Evolutionary conservation across 2,113 vertebrate genomes (phyloP).

Genomic region (Prionailurus bengalensis): DNA sequence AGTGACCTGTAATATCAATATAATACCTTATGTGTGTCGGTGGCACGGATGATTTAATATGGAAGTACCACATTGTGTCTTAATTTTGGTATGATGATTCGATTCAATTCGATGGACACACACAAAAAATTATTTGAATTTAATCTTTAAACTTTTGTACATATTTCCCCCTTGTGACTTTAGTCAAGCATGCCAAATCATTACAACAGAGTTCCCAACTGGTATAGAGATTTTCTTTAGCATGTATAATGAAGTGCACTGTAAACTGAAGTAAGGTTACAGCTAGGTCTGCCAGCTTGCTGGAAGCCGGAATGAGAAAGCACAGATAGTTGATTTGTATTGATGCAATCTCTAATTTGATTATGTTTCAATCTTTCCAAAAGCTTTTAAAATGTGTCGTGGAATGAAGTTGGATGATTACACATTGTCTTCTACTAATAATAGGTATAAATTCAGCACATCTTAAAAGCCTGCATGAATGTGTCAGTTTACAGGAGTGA

Average conservation of each 20-base stretch:
- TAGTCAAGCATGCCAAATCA: conserved; percentile 64
- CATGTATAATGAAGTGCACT: conserved; percentile 63
- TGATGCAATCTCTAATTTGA: conserved; percentile 60
- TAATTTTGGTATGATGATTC: background rate
- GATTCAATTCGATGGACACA: conserved; percentile 53
- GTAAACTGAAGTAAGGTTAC: conserved; percentile 26
- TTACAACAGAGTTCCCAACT: conserved; percentile 38
- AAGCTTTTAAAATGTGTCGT: conserved; percentile 37
- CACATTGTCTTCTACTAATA: conserved; percentile 52
- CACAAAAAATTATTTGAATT: conserved; percentile 62
- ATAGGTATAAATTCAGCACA: background rate
- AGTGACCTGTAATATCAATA: background rate
- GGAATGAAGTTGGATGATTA: conserved; percentile 56
- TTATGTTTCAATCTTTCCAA: conserved; percentile 45
- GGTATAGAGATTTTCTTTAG: conserved; percentile 46
- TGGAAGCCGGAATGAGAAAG: conserved; percentile 57
- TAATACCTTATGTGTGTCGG: background rate
- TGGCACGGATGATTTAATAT: background rate
- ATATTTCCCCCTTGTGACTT: conserved; percentile 38
- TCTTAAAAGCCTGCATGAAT: conserved; percentile 47
- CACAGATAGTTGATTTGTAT: conserved; percentile 58
- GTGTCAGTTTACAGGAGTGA: background rate
- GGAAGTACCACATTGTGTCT: background rate
- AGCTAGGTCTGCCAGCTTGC: background rate
- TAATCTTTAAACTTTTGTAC: conserved; percentile 61